Percentiles rank a stretch among this genome's conserved stretches.
Conservation (phyloP, 2,113 vertebrate species). For the Oryctolagus cuniculus region DNA sequence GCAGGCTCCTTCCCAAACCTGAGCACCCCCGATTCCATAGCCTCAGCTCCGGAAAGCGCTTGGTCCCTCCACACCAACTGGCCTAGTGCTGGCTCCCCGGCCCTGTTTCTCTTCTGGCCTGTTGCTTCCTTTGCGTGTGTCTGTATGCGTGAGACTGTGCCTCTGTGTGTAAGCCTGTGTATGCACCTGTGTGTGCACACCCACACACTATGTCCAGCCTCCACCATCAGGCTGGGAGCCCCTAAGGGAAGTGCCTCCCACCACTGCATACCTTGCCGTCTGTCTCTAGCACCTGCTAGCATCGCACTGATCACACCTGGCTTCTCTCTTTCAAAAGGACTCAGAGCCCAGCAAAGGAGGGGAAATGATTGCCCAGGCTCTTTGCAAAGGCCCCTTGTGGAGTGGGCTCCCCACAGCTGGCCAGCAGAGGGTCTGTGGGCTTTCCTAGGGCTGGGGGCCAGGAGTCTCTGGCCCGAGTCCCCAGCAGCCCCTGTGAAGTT, state of each 20-base stretch:
- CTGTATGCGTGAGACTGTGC: too few species aligned
- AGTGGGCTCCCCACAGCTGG: neutral
- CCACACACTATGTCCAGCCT: neutral
- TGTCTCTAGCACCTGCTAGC: neutral
- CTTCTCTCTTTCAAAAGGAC: neutral
- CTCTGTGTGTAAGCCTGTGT: fast-evolving
- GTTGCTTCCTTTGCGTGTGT: neutral
- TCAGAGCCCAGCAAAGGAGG: neutral
- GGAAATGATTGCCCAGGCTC: neutral
- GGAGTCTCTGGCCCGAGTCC: neutral
- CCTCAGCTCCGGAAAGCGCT: neutral
- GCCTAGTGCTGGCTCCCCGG: neutral
- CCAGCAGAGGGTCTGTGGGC: neutral
- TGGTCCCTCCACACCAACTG: neutral
- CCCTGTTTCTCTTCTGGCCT: neutral
- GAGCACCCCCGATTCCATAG: neutral
- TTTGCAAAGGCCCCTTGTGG: neutral
- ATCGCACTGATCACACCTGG: neutral
- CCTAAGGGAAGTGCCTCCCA: fast-evolving
- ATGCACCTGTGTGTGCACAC: too few species aligned
- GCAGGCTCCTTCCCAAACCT: neutral
- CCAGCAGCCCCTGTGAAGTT: neutral
- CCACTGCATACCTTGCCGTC: neutral
- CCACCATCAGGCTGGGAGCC: neutral
- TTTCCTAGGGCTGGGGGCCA: neutral